A percentile compares a stretch with the other conserved stretches of the same genome.
These are phyloP conservation scores for Akabosia matsudoensis DNA, from an alignment of 1,140 invertebrate species.

Conservation along the genomic window DNA sequence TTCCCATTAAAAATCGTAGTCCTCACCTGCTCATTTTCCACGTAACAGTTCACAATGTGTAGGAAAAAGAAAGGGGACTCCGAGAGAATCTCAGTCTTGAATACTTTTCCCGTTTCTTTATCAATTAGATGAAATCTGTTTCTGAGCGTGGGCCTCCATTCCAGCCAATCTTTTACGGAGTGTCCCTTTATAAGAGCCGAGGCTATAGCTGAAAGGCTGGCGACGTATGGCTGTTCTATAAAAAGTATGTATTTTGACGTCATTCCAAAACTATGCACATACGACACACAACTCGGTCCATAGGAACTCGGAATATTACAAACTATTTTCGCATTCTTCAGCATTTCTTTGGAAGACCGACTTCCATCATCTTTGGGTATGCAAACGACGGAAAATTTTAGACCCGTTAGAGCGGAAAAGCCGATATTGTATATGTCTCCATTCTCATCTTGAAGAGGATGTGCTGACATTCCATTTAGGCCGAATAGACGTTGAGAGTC, in stretches of 20 bases:
- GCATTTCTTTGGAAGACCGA: constrained; percentile 38
- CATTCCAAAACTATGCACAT: constrained; percentile 59
- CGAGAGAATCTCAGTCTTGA: constrained; percentile 51
- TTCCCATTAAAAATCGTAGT: background rate
- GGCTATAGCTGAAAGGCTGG: constrained; percentile 49
- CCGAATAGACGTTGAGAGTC: constrained; percentile 48
- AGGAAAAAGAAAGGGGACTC: constrained; percentile 57
- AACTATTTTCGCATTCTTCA: constrained; percentile 48
- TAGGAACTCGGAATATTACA: constrained; percentile 51
- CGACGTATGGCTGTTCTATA: constrained; percentile 46
- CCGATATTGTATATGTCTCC: constrained; percentile 52
- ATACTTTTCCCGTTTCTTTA: constrained; percentile 53
- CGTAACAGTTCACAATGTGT: constrained; percentile 59
- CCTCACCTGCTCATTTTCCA: constrained; percentile 51
- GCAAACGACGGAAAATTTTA: constrained; percentile 48
- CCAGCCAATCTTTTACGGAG: constrained; percentile 54
- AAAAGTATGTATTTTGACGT: constrained; percentile 58
- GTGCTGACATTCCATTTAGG: constrained; percentile 50
- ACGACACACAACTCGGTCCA: constrained; percentile 51
- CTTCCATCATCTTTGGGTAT: constrained; percentile 36
- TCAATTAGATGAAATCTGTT: constrained; percentile 54
- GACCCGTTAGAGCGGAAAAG: constrained; percentile 42
- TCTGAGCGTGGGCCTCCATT: constrained; percentile 54
- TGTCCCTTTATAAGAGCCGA: constrained; percentile 51
- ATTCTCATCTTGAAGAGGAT: constrained; percentile 51